A percentile compares a stretch with the other conserved stretches of the same genome.
phyloP scores from a whole-genome alignment of 2,113 vertebrate genomes.

The Phyllopteryx taeniolatus region DNA sequence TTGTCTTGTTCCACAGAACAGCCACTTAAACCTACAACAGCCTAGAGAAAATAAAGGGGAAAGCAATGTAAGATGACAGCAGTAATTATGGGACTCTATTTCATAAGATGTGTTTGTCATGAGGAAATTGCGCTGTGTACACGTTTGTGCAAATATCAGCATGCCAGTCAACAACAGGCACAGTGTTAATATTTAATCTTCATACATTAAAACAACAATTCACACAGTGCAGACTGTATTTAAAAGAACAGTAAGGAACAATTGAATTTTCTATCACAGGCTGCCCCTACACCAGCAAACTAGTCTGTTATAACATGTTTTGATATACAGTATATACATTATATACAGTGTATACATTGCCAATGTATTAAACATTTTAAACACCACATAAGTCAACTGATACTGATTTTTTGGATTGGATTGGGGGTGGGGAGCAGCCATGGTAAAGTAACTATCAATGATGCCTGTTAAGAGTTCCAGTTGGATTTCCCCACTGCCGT shows the following conservation, averaged over 20 bases:
- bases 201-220: conserved; percentile 46
- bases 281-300: neutral
- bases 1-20: conserved; percentile 69
- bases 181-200: conserved; percentile 59
- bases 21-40: conserved; percentile 73
- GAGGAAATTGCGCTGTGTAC: conserved; percentile 26
- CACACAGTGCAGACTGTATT: conserved; percentile 28
- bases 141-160: conserved; percentile 9
- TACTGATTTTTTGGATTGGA: too few relatives aligned
- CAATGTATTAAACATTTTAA: neutral
- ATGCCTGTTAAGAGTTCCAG: neutral
- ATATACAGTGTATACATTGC: neutral
- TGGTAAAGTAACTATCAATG: neutral
- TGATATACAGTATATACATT: neutral
- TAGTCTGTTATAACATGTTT: neutral
- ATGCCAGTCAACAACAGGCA: conserved; percentile 27
- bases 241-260: conserved; percentile 4
- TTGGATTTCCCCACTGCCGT: neutral
- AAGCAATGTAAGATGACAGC: conserved; percentile 54
- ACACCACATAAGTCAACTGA: neutral
- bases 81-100: conserved; percentile 69
- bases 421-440: too few relatives aligned
- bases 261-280: neutral
- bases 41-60: conserved; percentile 58
- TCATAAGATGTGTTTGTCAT: conserved; percentile 49